phyloP scores from a whole-genome alignment of 2,888 invertebrate species.

The Oxyteleia sp. region DNA sequence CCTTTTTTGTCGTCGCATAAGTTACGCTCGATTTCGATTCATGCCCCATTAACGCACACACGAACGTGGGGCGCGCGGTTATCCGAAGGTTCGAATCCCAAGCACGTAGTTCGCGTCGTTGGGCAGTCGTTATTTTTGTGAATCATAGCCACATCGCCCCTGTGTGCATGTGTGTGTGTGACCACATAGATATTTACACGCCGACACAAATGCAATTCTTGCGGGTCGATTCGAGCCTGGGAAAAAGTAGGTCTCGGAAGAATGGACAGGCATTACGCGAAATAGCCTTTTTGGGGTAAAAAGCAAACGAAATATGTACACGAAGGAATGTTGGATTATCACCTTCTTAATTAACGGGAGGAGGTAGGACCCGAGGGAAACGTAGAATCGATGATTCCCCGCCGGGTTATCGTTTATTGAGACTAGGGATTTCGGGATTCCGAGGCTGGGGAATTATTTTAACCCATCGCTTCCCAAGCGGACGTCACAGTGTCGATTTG shows the following conservation, averaged over 20 bases:
- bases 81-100: conserved; percentile 61
- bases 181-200: conserved; percentile 1
- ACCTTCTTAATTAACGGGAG: too few relatives aligned
- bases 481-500: too few relatives aligned
- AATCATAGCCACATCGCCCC: conserved; percentile 42
- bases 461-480: too few relatives aligned
- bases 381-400: too few relatives aligned
- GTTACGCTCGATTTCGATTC: conserved; percentile 73
- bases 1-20: conserved; percentile 60
- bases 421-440: too few relatives aligned
- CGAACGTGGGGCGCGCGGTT: conserved; percentile 38
- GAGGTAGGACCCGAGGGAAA: too few relatives aligned
- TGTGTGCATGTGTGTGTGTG: neutral
- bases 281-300: conserved; percentile 42
- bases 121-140: conserved; percentile 66
- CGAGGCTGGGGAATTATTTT: too few relatives aligned
- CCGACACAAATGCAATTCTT: conserved; percentile 14
- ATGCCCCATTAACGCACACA: conserved; percentile 70
- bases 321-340: neutral
- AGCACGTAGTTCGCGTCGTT: conserved; percentile 63
- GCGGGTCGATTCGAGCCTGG: conserved; percentile 45
- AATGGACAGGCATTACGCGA: conserved; percentile 56
- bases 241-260: conserved; percentile 66
- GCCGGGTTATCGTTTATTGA: too few relatives aligned
- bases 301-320: conserved; percentile 21